These are phyloP conservation scores for Drosophila vallismaia DNA, from an alignment of 2,888 invertebrate species.

Conservation along the genomic window DNA sequence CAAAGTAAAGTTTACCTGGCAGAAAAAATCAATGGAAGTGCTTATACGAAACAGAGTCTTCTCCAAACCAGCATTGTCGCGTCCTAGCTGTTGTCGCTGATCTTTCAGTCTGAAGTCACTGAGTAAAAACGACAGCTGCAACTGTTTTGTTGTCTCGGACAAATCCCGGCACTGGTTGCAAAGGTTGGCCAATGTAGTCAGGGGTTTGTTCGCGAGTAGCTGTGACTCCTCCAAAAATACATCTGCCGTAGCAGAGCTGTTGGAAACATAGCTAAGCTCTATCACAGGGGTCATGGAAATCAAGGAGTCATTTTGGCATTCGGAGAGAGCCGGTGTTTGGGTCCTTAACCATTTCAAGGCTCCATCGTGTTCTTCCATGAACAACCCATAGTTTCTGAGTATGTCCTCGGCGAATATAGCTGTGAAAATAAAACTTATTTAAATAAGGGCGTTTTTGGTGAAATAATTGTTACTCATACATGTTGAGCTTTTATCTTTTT, in stretches of 20 bases:
- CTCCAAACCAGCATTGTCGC: conserved; percentile 44
- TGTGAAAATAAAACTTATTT: neutral
- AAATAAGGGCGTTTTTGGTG: neutral
- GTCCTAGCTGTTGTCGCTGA: neutral
- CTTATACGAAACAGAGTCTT: conserved; percentile 83
- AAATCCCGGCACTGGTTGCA: conserved; percentile 91
- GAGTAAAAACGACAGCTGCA: conserved; percentile 84
- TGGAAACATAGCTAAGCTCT: conserved; percentile 56
- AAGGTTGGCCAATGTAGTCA: conserved; percentile 91
- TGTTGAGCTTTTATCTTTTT: conserved; percentile 21
- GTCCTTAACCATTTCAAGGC: conserved; percentile 61
- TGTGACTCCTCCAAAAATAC: conserved; percentile 86
- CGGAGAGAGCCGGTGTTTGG: conserved; percentile 28
- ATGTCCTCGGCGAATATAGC: conserved; percentile 80
- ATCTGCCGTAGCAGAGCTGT: conserved; percentile 1
- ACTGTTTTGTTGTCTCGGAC: conserved; percentile 87
- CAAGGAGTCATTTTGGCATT: neutral
- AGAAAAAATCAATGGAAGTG: conserved; percentile 86
- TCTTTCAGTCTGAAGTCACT: conserved; percentile 63
- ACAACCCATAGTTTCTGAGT: conserved; percentile 77
- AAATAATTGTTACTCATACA: conserved; percentile 12
- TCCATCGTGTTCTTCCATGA: conserved; percentile 78
- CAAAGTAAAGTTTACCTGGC: conserved; percentile 88
- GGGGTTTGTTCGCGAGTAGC: conserved; percentile 90
- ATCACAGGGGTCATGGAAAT: conserved; percentile 57